phyloP scores from a whole-genome alignment of 2,888 invertebrate species.

The Drosophila anomalata region DNA sequence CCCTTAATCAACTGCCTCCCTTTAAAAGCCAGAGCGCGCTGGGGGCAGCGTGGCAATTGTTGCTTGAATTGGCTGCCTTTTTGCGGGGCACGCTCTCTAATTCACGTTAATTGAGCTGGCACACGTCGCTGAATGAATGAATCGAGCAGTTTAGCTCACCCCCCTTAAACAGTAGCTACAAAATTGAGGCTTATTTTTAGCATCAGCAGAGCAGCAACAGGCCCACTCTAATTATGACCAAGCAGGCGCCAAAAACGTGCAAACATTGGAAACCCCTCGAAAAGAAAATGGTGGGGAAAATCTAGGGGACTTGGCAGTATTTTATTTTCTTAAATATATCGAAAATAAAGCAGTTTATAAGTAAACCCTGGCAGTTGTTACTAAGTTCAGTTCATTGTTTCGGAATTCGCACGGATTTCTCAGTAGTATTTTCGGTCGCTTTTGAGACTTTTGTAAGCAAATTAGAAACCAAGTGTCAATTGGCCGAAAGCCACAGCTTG shows the following conservation, averaged over 20 bases:
- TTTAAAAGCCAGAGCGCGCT: background rate
- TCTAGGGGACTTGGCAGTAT: conserved; percentile 7
- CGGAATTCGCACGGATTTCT: conserved; percentile 8
- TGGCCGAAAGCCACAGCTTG: conserved; percentile 32
- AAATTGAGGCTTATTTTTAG: conserved; percentile 16
- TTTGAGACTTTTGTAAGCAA: conserved; percentile 48
- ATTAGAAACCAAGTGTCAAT: conserved; percentile 58
- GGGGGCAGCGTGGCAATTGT: conserved; percentile 32
- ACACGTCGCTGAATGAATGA: conserved; percentile 50
- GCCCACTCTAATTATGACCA: conserved; percentile 11
- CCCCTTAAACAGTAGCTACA: conserved; percentile 32
- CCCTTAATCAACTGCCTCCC: conserved; percentile 40
- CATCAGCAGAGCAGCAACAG: conserved; percentile 13
- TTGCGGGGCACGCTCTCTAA: conserved; percentile 55
- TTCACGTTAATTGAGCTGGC: conserved; percentile 65
- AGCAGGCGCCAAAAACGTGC: conserved; percentile 35
- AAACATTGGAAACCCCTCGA: conserved; percentile 12
- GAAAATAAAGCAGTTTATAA: conserved; percentile 11
- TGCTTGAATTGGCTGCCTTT: conserved; percentile 45
- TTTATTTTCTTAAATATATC: conserved; percentile 14
- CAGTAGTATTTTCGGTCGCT: conserved; percentile 16
- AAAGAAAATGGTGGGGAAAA: conserved; percentile 4
- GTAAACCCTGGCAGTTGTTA: conserved; percentile 6
- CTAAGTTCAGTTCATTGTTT: background rate
- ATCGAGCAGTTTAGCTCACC: conserved; percentile 2